Base-by-base conservation (phyloP, 2,797 vertebrate species). In the Lepus townsendii region DNA sequence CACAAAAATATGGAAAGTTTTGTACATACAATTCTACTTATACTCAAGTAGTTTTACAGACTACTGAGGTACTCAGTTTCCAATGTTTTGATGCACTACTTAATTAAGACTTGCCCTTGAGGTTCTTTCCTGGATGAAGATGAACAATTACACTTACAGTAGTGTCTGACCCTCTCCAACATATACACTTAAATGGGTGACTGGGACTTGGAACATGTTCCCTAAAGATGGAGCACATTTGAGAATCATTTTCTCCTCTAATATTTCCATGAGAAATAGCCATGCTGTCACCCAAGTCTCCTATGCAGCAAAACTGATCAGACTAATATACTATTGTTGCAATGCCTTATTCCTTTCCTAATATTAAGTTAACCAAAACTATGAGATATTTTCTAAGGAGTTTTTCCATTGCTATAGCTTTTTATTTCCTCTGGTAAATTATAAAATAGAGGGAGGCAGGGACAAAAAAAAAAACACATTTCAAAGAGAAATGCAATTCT, bases 51-150 rank as follows among this genome's bases (percentile, higher is more conserved):
- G 42, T 47, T 47, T 47, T 47, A 47, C 42, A 47, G 42, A 89
- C 3, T n/a, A 62, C n/a, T 54, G 50, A 90, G 6, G 4, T 83
- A 50, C 14, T 88, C 62, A 75, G 32, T 20, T 89, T 79, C 75
- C 50, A 78, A 60, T 54, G 14, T 1, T 77, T 87, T 78, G 10
- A 27, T 60, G 63, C 32, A 78, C 68, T 86, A 13, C 8, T 63
- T 88, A 92, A 69, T 95, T 71, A 72, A 65, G 8, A 50, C 27
- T 86, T 83, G 3, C 1, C 69, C 57, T 93, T 92, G 26, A 69
- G 30, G 30, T 91, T 83, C 7, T 7, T 83, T 90, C 14, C 32
- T 93, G 26, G 11, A 42, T 65, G 68, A 52, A 7, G 88, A 35
- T 54, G 69, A 87, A 62, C 32, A 66, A 17, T 78, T 3, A 7